A percentile compares a stretch with the other conserved stretches of the same genome.
Conservation (phyloP, 2,888 invertebrate genomes). For the Cheilosia urbana region DNA sequence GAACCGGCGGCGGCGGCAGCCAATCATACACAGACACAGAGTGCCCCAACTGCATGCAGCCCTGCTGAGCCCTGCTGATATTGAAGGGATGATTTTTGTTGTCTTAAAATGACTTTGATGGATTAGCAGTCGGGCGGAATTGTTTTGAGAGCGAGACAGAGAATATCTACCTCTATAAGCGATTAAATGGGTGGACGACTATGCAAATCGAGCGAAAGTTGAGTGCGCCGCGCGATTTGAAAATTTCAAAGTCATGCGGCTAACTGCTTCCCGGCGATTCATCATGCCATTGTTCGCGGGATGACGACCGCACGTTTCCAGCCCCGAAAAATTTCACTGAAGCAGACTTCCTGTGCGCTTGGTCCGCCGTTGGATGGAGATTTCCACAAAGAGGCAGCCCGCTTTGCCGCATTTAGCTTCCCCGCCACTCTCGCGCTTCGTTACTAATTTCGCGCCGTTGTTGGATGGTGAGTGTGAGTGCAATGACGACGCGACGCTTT, state of each 20-base stretch:
- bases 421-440: neutral
- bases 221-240: slow-evolving; percentile 39
- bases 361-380: neutral
- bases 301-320: slow-evolving; percentile 53
- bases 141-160: slow-evolving; percentile 14
- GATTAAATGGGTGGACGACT: slow-evolving; percentile 18
- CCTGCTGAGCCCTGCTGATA: slow-evolving; percentile 46
- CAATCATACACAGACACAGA: neutral
- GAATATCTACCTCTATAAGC: neutral
- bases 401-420: neutral
- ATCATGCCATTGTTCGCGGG: slow-evolving; percentile 41
- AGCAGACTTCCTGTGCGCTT: slow-evolving; percentile 49
- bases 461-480: slow-evolving; percentile 28
- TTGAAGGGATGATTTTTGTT: slow-evolving; percentile 74
- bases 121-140: slow-evolving; percentile 65
- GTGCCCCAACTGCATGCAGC: neutral
- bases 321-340: slow-evolving; percentile 29
- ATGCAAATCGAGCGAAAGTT: slow-evolving; percentile 66
- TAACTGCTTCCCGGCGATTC: slow-evolving; percentile 45
- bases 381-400: slow-evolving; percentile 38
- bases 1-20: slow-evolving; percentile 30
- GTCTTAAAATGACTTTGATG: slow-evolving; percentile 74
- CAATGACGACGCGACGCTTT: slow-evolving; percentile 65
- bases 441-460: slow-evolving; percentile 45
- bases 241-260: slow-evolving; percentile 40